Base-by-base conservation (phyloP, 2,797 vertebrate species). In the Cacajao melanocephalus region DNA sequence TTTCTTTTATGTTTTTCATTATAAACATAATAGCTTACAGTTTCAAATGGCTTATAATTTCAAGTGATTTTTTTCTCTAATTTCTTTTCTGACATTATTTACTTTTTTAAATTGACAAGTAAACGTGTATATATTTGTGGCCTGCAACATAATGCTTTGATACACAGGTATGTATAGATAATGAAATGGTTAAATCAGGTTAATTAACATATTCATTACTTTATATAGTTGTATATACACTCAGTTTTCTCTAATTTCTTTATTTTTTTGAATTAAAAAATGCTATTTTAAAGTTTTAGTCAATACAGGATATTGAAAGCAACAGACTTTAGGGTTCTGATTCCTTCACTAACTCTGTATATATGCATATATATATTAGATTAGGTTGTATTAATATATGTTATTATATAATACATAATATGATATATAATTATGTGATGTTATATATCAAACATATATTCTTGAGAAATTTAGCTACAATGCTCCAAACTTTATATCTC, bases 1-100 rank as follows among this genome's bases (percentile, higher is more conserved):
- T 93, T 89, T 64, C 5, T 79, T 76, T 58, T 93, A 5, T 61
- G 33, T 36, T 88, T 96, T 89, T 96, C 26, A 85, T 81, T 73
- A 50, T 73, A 48, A 15, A 85, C 4, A 57, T 76, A 81, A 46
- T 7, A 57, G 11, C 39, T 82, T 41, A 55, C 36, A 33, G 7
- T 58, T 58, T 58, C 24, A 58, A 58, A 58, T 85, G 75, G 75
- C 11, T 36, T 11, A 14, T 67, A 28, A 64, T 93, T 92, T 92
- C 30, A 57, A 28, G 72, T 90, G 14, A 57, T 7, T n/a, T 24
- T 72, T 85, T 89, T 75, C 26, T 79, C 15, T 50, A 87, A 83
- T 57, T 78, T 75, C 17, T 91, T 90, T 48, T 82, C n/a, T 26
- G 55, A 72, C 70, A 55, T 44, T 72, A 13, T 44, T 82, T 87